phyloP scores from a whole-genome alignment of 1,140 invertebrate species.

The Grapholita molesta region DNA sequence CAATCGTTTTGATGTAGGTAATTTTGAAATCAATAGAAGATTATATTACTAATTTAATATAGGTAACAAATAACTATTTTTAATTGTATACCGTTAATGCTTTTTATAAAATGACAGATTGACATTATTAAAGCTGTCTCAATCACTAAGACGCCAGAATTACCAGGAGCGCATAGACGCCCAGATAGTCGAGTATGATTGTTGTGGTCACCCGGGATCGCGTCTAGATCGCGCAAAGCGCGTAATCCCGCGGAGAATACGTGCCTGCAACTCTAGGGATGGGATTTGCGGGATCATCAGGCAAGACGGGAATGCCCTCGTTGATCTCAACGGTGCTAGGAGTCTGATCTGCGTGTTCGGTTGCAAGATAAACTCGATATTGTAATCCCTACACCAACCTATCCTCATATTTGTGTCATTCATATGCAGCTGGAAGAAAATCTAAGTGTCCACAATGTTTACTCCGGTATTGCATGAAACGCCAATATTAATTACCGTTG shows the following conservation, averaged over 20 bases:
- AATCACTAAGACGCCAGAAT: not conserved
- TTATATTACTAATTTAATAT: too few species aligned
- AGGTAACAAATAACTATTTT: too few species aligned
- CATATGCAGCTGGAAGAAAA: constrained; percentile 22
- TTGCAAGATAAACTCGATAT: constrained; percentile 6
- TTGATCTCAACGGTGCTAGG: constrained; percentile 21
- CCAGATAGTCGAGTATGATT: constrained; percentile 31
- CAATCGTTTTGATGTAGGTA: too few species aligned
- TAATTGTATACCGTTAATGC: too few species aligned
- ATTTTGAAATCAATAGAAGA: too few species aligned
- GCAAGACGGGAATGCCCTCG: constrained; percentile 51
- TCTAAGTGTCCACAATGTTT: not conserved
- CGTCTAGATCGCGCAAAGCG: constrained; percentile 41
- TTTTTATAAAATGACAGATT: not conserved
- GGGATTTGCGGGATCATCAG: constrained; percentile 62
- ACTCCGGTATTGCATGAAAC: too few species aligned
- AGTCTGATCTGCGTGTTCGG: not conserved
- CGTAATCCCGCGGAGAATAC: constrained; percentile 57
- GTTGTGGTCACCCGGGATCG: constrained; percentile 47
- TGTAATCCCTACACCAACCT: constrained; percentile 23
- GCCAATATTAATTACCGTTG: too few species aligned
- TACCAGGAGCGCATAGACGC: not conserved
- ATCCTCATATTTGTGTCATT: constrained; percentile 18
- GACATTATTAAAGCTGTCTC: not conserved
- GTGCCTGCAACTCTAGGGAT: constrained; percentile 46